Base-by-base conservation (phyloP, 1,140 invertebrate genomes). In the Heliconius congener region DNA sequence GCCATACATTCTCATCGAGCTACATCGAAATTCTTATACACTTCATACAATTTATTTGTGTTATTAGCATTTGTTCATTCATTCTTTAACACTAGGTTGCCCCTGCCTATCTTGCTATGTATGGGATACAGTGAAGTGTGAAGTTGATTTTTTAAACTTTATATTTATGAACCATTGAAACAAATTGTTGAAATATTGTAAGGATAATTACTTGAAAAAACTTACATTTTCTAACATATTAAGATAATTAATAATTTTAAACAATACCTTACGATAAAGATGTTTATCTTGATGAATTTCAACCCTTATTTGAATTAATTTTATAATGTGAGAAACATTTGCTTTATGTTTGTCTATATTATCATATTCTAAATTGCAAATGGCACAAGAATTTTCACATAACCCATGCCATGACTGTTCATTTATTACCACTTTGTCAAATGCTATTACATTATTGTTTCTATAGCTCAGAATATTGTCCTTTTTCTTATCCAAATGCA, bases 321-420 rank as follows among this genome's bases (percentile, higher is more conserved):
- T 87, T 13, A 87, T 70, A 11, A 84, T 72, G 55, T 87, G 86
- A 1, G 16, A 52, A 6, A 75, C 66, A 23, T 80, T 57, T 1
- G 72, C 82, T 55, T 71, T 82, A 52, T 87, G 86, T n/a, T 80
- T 73, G 1, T 79, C 73, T 27, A 78, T 75, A 72, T 85, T 39
- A 8, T 84, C 79, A 73, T 81, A 87, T 71, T 87, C 85, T 2
- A 66, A 74, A 71, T 85, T 83, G 57, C 85, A 87, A 27, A 85
- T 50, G 19, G 72, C 73, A 55, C 85, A 87, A 5, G 81, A 83
- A 50, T 83, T 73, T 1, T 80, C 84, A 3, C 73, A 71, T 0
- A 85, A 19, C 0, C 85, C 82, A 60, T 87, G 80, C 85, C 85
- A 87, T 18, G 84, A 71, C 2, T 60, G 79, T 11, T 87, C 81